These are phyloP conservation scores for Salmo trutta DNA, from an alignment of 2,797 vertebrate genomes.

Conservation along the genomic window DNA sequence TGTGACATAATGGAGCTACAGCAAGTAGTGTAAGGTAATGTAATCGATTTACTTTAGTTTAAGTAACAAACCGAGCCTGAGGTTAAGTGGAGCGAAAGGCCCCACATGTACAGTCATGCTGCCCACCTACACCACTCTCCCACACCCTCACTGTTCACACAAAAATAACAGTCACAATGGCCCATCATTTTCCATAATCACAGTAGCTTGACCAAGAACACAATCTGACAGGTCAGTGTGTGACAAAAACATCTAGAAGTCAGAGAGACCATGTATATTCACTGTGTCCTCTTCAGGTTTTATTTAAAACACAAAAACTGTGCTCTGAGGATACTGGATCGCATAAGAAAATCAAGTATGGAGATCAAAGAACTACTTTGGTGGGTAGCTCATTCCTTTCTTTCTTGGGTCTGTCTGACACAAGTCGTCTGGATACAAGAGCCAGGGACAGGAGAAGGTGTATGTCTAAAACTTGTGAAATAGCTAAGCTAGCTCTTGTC, in stretches of 20 bases:
- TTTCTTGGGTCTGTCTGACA: neutral
- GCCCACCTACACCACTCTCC: neutral
- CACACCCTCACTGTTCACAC: slow-evolving; percentile 23
- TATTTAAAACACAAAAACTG: neutral
- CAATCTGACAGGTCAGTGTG: slow-evolving; percentile 5
- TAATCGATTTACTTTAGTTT: neutral
- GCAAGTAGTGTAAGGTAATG: neutral
- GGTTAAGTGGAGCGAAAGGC: slow-evolving; percentile 14
- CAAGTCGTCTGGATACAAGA: neutral
- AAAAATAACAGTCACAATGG: slow-evolving; percentile 1
- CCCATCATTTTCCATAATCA: neutral
- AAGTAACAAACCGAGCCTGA: neutral
- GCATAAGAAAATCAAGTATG: neutral
- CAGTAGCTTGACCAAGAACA: neutral
- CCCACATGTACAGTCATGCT: slow-evolving; percentile 39
- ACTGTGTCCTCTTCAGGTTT: neutral
- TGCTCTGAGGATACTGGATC: neutral
- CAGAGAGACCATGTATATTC: neutral
- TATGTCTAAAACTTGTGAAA: neutral
- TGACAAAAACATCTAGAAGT: neutral
- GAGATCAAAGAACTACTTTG: neutral
- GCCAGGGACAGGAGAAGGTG: neutral
- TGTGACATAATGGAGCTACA: neutral
- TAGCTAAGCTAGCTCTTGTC: neutral
- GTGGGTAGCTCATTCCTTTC: neutral